Evolutionary conservation across 1,140 invertebrate genomes (phyloP).

Genomic region (Acromyrmex heyeri): DNA sequence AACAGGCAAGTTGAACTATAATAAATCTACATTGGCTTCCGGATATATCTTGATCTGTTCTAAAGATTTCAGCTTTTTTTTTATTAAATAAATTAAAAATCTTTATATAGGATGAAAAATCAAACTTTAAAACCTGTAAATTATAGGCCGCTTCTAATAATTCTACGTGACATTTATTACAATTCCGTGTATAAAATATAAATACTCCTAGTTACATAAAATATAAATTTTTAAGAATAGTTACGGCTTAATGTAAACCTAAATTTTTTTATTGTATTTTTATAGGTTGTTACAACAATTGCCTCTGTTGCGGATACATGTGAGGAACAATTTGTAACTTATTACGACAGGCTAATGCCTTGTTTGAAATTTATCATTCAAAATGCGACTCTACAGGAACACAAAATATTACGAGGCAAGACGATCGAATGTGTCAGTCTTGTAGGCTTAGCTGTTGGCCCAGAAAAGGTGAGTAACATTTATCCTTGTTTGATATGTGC

Average conservation of each 20-base stretch:
- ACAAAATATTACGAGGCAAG: conserved; percentile 96
- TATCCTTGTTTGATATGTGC: not conserved
- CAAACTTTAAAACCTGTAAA: not conserved
- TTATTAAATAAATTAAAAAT: not conserved
- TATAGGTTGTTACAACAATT: conserved; percentile 95
- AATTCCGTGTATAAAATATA: not conserved
- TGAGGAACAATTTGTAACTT: conserved; percentile 96
- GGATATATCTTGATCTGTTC: not conserved
- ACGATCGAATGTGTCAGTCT: conserved; percentile 99
- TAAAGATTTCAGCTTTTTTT: not conserved
- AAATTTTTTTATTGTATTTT: conserved; percentile 4
- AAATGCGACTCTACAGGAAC: conserved; percentile 95
- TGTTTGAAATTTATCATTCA: conserved; percentile 99
- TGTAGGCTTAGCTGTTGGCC: conserved; percentile 98
- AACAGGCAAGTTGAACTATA: conserved; percentile 90
- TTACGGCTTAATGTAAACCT: not conserved
- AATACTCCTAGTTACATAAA: too few species aligned
- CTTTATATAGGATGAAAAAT: not conserved
- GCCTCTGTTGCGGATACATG: conserved; percentile 99
- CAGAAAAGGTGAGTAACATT: conserved; percentile 91
- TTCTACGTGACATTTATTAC: not conserved
- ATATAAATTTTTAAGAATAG: not conserved
- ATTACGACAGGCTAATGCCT: conserved; percentile 96
- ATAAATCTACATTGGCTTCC: not conserved
- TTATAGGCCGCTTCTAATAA: not conserved